Evolutionary conservation across 1,140 invertebrate genomes (phyloP), one percentile per base, ranked within the genome.

Genomic region (Halesus radiatus): DNA sequence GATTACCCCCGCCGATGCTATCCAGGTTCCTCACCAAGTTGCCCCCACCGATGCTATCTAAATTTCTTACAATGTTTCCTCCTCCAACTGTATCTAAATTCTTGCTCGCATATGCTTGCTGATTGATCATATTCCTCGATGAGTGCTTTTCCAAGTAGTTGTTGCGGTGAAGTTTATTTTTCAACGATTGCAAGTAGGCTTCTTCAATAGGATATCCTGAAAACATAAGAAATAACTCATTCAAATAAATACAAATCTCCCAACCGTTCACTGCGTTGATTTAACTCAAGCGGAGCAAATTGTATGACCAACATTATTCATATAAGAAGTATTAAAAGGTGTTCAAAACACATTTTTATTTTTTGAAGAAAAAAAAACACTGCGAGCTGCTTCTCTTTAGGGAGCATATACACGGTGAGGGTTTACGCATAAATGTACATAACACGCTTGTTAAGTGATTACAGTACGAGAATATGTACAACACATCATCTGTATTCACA

Each of bases 31-130:
- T 85, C 77, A 90, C 89, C 13, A 89, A 76, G 75, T 85, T 86
- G 45, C 86, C 85, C 0, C 86, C 89, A 50, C 88, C 89, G 7
- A 86, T 77, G n/a, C 84, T 83, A 73, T 85, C 84, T 16, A 86
- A 85, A 16, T 23, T 79, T 0, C 86, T 85, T 78, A 90, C 89
- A 16, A 89, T 77, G 75, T 85, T 86, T 56, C 86, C 85, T 0
- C 86, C 89, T 37, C 88, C 89, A 58, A 91, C 86, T 8, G 85
- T 81, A 76, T 90, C 87, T 18, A 88, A 81, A 83, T 86, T 87
- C 84, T 88, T 85, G 0, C 85, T 78, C 15, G 85, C 62, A 75
- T 85, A 84, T 8, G 85, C 13, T 68, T 85, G 85, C 23, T 72
- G 81, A 7, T 87, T 32, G 23, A 23, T 60, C 16, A 87, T 78